A percentile compares a stretch with the other conserved stretches of the same genome.
Conservation (phyloP, 2,888 invertebrate genomes). For the Hofmannophila pseudospretella region DNA sequence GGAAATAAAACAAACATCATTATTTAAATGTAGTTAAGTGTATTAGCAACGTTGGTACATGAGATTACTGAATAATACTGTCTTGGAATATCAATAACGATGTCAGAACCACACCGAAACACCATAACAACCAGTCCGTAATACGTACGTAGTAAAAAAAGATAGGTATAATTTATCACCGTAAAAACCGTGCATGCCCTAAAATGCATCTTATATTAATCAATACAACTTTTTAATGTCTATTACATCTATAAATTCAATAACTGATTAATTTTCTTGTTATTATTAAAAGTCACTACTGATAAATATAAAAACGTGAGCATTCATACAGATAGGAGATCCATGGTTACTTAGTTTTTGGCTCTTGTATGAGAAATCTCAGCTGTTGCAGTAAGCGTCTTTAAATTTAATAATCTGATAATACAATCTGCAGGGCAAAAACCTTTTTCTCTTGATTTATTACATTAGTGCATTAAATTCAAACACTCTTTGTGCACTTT, state of each 20-base stretch:
- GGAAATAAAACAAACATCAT: slow-evolving; percentile 32
- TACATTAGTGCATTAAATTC: no score
- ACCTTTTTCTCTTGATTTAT: no score
- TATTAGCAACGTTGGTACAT: slow-evolving; percentile 78
- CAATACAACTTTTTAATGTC: slow-evolving; percentile 44
- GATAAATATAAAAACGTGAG: slow-evolving; percentile 71
- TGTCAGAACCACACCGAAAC: slow-evolving; percentile 25
- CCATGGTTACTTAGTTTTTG: slow-evolving; percentile 31
- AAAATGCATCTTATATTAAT: slow-evolving; percentile 44
- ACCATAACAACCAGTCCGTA: slow-evolving; percentile 11
- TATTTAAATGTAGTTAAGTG: slow-evolving; percentile 76
- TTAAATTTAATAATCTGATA: no score
- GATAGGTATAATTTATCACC: slow-evolving; percentile 45
- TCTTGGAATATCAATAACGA: slow-evolving; percentile 50
- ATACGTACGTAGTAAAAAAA: slow-evolving; percentile 31
- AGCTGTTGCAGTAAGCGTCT: no score
- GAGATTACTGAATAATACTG: slow-evolving; percentile 76
- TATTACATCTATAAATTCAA: slow-evolving; percentile 73
- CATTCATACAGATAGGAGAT: slow-evolving; percentile 69
- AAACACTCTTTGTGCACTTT: no score
- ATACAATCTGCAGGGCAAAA: no score
- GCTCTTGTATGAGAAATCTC: no score
- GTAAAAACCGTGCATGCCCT: slow-evolving; percentile 64
- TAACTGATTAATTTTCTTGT: slow-evolving; percentile 52
- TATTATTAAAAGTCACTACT: slow-evolving; percentile 55